Conservation (phyloP, 2,797 vertebrate genomes). For the Paguma larvata region DNA sequence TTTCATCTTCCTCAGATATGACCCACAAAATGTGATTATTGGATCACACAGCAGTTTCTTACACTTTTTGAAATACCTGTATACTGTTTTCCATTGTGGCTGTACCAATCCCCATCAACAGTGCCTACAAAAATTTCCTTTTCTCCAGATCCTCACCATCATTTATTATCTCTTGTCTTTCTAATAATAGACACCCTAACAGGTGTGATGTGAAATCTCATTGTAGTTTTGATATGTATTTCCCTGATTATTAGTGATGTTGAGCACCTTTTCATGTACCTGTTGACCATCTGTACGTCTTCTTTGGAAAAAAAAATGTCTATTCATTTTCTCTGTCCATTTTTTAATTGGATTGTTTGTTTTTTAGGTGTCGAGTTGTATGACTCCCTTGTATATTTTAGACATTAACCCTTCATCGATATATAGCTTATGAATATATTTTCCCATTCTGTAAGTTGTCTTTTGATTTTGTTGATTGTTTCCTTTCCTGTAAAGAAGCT, state of each 20-base stretch:
- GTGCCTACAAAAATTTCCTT: neutral
- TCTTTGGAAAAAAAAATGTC: neutral
- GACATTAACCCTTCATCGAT: neutral
- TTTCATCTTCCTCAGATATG: neutral
- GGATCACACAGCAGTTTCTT: neutral
- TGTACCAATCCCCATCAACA: neutral
- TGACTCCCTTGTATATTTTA: neutral
- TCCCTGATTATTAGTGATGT: neutral
- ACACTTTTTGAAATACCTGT: neutral
- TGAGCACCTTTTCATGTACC: neutral
- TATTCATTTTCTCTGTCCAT: neutral
- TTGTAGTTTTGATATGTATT: neutral
- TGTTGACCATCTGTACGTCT: neutral
- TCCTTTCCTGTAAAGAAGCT: neutral
- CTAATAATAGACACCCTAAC: neutral
- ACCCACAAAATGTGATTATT: neutral
- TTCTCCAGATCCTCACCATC: neutral
- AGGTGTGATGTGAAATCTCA: neutral
- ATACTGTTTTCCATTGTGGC: neutral
- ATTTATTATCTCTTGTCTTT: neutral
- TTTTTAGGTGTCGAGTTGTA: neutral
- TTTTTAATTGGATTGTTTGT: neutral
- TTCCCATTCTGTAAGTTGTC: neutral
- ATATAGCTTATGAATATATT: neutral
- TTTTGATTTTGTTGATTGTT: neutral